Evolutionary conservation across 1,140 invertebrate genomes (phyloP).

Genomic region (Teleopsis dalmanni): DNA sequence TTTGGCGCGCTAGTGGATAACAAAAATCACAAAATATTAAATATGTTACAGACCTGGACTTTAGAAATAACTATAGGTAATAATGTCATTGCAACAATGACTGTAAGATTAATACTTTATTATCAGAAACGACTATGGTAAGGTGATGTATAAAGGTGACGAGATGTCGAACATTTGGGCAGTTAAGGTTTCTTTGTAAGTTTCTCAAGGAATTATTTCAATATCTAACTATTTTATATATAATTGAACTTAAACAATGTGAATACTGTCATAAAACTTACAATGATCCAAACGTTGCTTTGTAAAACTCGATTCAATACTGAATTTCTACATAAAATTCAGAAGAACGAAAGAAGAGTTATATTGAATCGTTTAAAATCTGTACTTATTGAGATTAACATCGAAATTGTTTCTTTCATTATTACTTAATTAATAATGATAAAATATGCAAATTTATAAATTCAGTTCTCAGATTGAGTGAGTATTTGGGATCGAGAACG

Average conservation of each 20-base stretch:
- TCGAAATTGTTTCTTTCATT: too few relatives aligned
- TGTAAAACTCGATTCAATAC: slow-evolving; percentile 1
- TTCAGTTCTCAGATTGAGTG: too few relatives aligned
- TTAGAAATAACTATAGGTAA: not conserved
- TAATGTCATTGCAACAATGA: too few relatives aligned
- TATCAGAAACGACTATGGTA: slow-evolving; percentile 11
- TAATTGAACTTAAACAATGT: not conserved
- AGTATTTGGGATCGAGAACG: too few relatives aligned
- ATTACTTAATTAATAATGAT: too few relatives aligned
- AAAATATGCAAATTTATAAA: too few relatives aligned
- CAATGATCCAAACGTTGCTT: not conserved
- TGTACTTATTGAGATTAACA: too few relatives aligned
- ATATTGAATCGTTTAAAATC: too few relatives aligned
- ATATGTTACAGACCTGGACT: not conserved
- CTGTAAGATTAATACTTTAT: not conserved
- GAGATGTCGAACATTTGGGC: slow-evolving; percentile 1
- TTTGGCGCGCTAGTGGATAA: not conserved
- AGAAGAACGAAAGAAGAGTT: not conserved
- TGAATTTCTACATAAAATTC: not conserved
- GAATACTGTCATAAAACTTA: not conserved
- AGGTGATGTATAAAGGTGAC: slow-evolving; percentile 6
- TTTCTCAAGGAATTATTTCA: not conserved
- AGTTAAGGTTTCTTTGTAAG: not conserved
- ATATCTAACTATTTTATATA: not conserved
- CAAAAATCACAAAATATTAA: not conserved